A percentile compares a stretch with the other conserved stretches of the same genome.
These are phyloP conservation scores for Mormyrus hasselquistii DNA, from an alignment of 2,797 vertebrate species.

Conservation along the genomic window DNA sequence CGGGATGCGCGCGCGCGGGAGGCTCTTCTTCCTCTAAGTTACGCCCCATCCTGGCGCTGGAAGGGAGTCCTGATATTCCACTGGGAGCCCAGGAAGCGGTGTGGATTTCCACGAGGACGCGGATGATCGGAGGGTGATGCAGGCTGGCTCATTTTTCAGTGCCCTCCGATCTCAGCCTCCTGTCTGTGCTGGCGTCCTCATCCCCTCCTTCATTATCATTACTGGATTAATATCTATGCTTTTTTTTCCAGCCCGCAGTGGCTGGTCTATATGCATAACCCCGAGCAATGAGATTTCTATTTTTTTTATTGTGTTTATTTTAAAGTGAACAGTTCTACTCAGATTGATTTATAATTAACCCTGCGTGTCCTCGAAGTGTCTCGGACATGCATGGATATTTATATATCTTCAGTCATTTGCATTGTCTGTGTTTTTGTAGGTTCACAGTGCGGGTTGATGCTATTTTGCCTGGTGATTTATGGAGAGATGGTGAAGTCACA, in stretches of 20 bases:
- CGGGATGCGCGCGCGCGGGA: constrained; percentile 7
- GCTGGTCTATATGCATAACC: background rate
- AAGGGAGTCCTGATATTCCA: background rate
- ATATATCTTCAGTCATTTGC: background rate
- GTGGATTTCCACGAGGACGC: background rate
- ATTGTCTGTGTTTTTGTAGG: background rate
- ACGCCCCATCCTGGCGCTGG: background rate
- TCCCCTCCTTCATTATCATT: background rate
- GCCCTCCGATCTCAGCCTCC: background rate
- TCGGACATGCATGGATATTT: background rate
- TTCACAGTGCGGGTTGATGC: background rate
- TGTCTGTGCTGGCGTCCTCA: background rate
- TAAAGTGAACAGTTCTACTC: background rate
- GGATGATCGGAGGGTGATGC: background rate
- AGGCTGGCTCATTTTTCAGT: background rate
- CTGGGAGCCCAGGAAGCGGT: background rate
- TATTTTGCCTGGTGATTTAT: background rate
- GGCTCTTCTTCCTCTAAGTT: background rate
- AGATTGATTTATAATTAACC: background rate
- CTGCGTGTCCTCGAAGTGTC: background rate
- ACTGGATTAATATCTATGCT: background rate
- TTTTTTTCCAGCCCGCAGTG: background rate
- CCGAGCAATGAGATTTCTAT: background rate
- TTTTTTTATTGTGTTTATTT: background rate
- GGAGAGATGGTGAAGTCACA: background rate